Base-by-base conservation (phyloP, 2,888 invertebrate species). In the Leptothorax acervorum region DNA sequence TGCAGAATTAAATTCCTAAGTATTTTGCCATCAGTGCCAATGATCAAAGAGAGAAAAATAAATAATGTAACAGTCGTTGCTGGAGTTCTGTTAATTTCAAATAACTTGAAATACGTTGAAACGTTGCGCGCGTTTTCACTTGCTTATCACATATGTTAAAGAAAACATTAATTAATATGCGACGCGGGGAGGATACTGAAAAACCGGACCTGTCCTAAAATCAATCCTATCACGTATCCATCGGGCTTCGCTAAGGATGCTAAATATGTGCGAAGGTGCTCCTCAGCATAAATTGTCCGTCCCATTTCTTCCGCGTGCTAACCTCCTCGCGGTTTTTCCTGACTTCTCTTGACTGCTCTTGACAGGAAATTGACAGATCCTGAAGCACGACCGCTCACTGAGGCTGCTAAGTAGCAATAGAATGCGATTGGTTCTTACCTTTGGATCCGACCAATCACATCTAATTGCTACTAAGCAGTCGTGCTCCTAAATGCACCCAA, bases 181-280 rank as follows among this genome's bases (percentile, higher is more conserved):
- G 39, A 57, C 0, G 57, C 48, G 18, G 84, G 23, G 78, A 74
- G 86, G 57, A 83, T 85, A 86, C 62, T 3, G 85, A 88, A 18
- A 85, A 76, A 78, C 86, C 92, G 94, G 95, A 97, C 98, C 96
- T 98, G 98, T 87, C 98, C 98, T 90, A 98, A 95, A 92, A 98
- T 97, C 92, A 98, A 95, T 87, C 98, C 98, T 86, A 97, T 96
- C 60, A 96, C 96, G 93, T 97, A 97, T 90, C 95, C 95, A 93
- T 97, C 96, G 87, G 96, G 95, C 84, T 96, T 95, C 15, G 96
- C 96, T 92, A 97, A 96, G 90, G 96, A 96, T 89, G 96, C 95
- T 90, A 98, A 95, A 95, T 97, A 97, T 90, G 96, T 96, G 89
- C 97, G 95, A 86, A 97, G 96, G 94, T 96, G 95, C 94, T 97